Conservation (phyloP, 2,888 invertebrate species). For the Drosophila mettleri region DNA sequence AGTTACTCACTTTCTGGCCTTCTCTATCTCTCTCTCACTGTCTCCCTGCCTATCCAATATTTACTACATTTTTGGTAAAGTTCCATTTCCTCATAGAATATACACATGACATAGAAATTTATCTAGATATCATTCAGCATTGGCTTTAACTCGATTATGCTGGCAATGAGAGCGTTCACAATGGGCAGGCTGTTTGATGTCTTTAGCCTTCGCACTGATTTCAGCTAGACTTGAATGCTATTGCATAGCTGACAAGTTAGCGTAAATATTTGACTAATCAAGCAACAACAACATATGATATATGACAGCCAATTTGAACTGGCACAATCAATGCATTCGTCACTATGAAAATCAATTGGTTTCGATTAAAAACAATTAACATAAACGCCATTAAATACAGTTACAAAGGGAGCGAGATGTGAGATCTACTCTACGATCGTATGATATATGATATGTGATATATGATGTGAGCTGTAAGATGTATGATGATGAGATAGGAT, state of each 20-base stretch:
- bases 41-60: no score
- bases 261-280: slow-evolving; percentile 15
- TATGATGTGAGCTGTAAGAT: no score
- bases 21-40: not conserved
- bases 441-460: slow-evolving; percentile 31
- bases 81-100: no score
- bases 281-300: slow-evolving; percentile 2
- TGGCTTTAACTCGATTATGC: slow-evolving; percentile 27
- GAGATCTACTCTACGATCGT: slow-evolving; percentile 19
- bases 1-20: no score
- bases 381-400: slow-evolving; percentile 62
- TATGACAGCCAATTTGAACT: slow-evolving; percentile 26
- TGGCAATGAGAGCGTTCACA: slow-evolving; percentile 13
- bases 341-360: slow-evolving; percentile 74
- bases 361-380: slow-evolving; percentile 75
- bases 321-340: slow-evolving; percentile 73
- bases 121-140: not conserved
- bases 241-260: slow-evolving; percentile 21
- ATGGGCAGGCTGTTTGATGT: slow-evolving; percentile 12
- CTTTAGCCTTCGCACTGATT: slow-evolving; percentile 45
- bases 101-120: not conserved
- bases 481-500: no score
- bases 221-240: slow-evolving; percentile 3
- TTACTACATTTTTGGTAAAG: no score
- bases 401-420: slow-evolving; percentile 8